phyloP scores from a whole-genome alignment of 1,140 invertebrate genomes.

The Harlomillsia oculata region DNA sequence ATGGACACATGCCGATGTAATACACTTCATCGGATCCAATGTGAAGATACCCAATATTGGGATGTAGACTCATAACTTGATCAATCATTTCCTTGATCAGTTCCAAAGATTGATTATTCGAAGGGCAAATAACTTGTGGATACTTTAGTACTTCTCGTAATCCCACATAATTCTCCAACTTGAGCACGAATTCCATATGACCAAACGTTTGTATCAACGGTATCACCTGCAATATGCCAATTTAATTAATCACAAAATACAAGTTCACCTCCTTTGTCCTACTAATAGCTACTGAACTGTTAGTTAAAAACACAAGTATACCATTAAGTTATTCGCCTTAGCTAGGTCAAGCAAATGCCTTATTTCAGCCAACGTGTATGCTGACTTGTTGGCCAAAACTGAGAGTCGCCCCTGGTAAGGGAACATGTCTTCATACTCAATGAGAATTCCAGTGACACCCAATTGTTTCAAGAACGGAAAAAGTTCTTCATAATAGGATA shows the following conservation, averaged over 20 bases:
- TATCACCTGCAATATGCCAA: constrained; percentile 42
- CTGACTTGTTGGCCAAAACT: constrained; percentile 50
- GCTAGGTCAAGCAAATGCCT: constrained; percentile 40
- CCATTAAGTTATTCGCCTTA: constrained; percentile 39
- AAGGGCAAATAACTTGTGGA: constrained; percentile 44
- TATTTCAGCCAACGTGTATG: constrained; percentile 44
- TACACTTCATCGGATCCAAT: constrained; percentile 73
- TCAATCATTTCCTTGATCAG: constrained; percentile 48
- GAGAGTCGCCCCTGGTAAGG: constrained; percentile 42
- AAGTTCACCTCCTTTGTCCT: too few species aligned
- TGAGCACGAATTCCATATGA: constrained; percentile 50
- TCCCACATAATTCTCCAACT: constrained; percentile 44
- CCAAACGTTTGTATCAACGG: constrained; percentile 53
- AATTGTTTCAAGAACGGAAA: constrained; percentile 63
- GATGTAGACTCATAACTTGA: constrained; percentile 46
- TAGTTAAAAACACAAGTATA: neutral
- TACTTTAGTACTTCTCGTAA: constrained; percentile 48
- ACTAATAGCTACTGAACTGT: neutral
- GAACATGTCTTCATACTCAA: constrained; percentile 51
- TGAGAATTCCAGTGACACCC: constrained; percentile 46
- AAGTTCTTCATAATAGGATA: constrained; percentile 60
- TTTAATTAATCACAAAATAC: neutral
- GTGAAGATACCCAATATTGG: constrained; percentile 58
- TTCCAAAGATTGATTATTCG: constrained; percentile 42
- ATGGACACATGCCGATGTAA: constrained; percentile 43